A percentile compares a stretch with the other conserved stretches of the same genome.
Conservation (phyloP, 2,888 invertebrate species). For the Diplolepis rosae region DNA sequence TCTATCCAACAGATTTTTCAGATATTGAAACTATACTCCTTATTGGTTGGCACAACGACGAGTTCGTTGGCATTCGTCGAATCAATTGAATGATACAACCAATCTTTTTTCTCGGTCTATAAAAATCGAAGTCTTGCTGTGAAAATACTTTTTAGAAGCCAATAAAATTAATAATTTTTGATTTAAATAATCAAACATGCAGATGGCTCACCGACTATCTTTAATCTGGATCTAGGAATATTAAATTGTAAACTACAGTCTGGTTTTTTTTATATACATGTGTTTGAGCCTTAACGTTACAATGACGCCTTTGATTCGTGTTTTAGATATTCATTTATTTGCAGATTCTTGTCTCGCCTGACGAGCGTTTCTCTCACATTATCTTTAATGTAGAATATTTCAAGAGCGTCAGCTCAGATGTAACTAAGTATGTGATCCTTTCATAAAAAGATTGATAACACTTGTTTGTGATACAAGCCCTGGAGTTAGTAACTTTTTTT, state of each 20-base stretch:
- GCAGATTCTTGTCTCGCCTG: neutral
- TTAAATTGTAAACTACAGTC: neutral
- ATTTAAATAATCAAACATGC: no score
- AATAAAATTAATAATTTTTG: no score
- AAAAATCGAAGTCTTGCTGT: no score
- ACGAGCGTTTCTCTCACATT: neutral
- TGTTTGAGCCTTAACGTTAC: neutral
- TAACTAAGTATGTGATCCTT: neutral
- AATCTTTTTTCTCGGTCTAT: no score
- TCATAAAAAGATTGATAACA: conserved; percentile 1
- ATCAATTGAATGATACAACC: no score
- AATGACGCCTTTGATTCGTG: neutral
- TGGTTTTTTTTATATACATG: no score
- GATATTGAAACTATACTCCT: no score
- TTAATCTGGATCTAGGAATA: neutral
- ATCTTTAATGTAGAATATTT: conserved; percentile 5
- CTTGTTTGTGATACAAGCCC: neutral
- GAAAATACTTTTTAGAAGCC: no score
- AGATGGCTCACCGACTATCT: neutral
- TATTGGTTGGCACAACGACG: no score
- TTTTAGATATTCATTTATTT: conserved; percentile 11
- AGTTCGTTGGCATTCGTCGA: no score
- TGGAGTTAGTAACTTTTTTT: conserved; percentile 14
- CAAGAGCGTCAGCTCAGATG: conserved; percentile 1
- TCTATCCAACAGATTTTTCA: neutral